phyloP scores from a whole-genome alignment of 2,888 invertebrate species.

The Incurvaria masculella region DNA sequence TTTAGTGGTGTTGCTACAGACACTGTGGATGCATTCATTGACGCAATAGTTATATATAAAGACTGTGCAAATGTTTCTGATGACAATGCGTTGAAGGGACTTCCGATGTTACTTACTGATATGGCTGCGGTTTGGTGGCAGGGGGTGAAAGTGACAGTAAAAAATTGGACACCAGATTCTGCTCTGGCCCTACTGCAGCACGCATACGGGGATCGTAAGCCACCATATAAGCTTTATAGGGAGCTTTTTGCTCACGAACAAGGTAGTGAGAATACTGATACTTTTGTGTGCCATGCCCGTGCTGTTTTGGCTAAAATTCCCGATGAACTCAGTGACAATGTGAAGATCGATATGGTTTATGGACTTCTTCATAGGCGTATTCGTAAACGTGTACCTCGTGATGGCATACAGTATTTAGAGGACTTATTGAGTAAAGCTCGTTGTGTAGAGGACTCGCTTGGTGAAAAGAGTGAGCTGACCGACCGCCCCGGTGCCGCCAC shows the following conservation, averaged over 20 bases:
- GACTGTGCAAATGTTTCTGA: slow-evolving; percentile 9
- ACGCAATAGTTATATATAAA: slow-evolving; percentile 8
- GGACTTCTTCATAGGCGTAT: slow-evolving; percentile 11
- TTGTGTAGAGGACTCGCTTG: slow-evolving; percentile 5
- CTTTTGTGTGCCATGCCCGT: slow-evolving; percentile 10
- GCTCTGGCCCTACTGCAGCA: slow-evolving; percentile 6
- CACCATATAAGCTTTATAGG: slow-evolving; percentile 10
- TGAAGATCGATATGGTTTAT: slow-evolving; percentile 14
- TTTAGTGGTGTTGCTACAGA: slow-evolving; percentile 5
- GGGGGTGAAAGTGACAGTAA: slow-evolving; percentile 9
- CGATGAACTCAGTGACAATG: slow-evolving; percentile 4
- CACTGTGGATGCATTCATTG: slow-evolving; percentile 9
- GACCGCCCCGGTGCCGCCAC: too few species aligned
- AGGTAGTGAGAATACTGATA: slow-evolving; percentile 8
- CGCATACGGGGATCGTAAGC: slow-evolving; percentile 9
- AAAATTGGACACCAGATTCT: slow-evolving; percentile 10
- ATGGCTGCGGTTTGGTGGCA: slow-evolving; percentile 16
- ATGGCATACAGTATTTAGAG: slow-evolving; percentile 14
- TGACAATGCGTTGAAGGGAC: slow-evolving; percentile 5
- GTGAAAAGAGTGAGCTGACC: too few species aligned
- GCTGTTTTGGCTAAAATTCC: slow-evolving; percentile 12
- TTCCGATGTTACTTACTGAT: slow-evolving; percentile 7
- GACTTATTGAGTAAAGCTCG: slow-evolving; percentile 6
- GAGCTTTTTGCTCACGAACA: slow-evolving; percentile 10
- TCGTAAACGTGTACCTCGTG: slow-evolving; percentile 16